Base-by-base conservation (phyloP, 2,888 invertebrate genomes). In the Amphipoea oculea region DNA sequence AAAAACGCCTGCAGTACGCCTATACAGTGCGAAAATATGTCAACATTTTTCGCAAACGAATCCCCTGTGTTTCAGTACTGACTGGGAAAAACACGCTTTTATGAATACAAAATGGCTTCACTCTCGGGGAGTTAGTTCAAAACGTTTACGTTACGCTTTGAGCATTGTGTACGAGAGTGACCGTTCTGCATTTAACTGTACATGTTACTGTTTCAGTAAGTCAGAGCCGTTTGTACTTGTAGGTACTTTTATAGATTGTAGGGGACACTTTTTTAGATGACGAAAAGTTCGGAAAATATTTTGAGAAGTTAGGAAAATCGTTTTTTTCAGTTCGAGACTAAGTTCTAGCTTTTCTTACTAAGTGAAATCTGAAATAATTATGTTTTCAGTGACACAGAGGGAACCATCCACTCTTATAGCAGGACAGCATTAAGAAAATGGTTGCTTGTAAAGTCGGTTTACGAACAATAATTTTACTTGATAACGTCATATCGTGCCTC, bases 61-160 rank as follows among this genome's bases (percentile, higher is more conserved):
- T 68, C 45, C 62, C 60, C 12, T 40, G 48, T 79, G 45, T 69
- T 69, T 51, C 14, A 9, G 76, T 76, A 73, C 63, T 51, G 51
- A 17, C n/a, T 29, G 57, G 29, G 63, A 74, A 71, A 71, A 77
- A 81, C 73, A 62, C 12, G 76, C 73, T 77, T 74, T 80, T 85
- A 72, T 74, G 81, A 85, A 84, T 81, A 81, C 81, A 73, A 76
- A 81, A 81, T 81, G 60, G 65, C 67, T 54, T 40, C 36, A 17
- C 29, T 68, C 48, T 17, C 11, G 42, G 20, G 42, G 62, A 71
- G 66, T 84, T 73, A 51, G 71, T 48, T 71, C 76, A 20, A 66
- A 77, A 76, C 76, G 70, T 83, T 85, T 85, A 81, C 70, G 76
- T 81, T 62, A 51, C 81, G 67, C 81, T 76, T 70, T 68, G 76